Base-by-base conservation (phyloP, 1,140 invertebrate species). In the Anadara kagoshimensis region DNA sequence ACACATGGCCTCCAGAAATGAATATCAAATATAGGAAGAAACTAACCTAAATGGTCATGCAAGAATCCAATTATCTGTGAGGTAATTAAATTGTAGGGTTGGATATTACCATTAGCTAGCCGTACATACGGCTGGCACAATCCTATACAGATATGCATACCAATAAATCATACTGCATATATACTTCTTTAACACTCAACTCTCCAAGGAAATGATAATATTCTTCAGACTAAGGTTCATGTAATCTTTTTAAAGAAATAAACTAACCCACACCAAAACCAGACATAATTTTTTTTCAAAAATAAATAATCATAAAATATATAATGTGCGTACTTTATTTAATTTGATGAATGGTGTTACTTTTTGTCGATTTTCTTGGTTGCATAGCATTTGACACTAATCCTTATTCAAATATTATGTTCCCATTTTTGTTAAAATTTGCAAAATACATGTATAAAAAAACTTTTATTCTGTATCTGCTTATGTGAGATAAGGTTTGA, bases 11-110 rank as follows among this genome's bases (percentile, higher is more conserved):
- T 41, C n/a, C 36, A 59, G 29, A 41, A 24, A 41, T 24, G 10
- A 24, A 59, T 59, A 59, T 59, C 57, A 59, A 59, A 59, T 59
- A 59, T 59, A n/a, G 16, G 29, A 41, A 36, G 29, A 41, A 59
- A 59, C 57, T 41, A 59, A 59, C 36, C 57, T 14, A 16, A 36
- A 41, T 59, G 57, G 57, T 59, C 57, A 59, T 59, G 57, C 57
- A 59, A 59, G 29, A 41, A n/a, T 41, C 43, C 57, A 59, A 59
- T 59, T 59, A 59, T 59, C 36, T 24, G 29, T 18, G 57, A 41
- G 57, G 5, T 59, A 59, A 59, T 59, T 59, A 59, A 41, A 59
- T 59, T 18, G 36, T n/a, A 36, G 29, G 29, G 29, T 36, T 36
- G 29, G 29, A 36, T 36, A 36, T 36, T 36, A 36, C 29, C 29